These are phyloP conservation scores for Tenodera sinensis DNA, from an alignment of 2,888 invertebrate genomes.

Conservation along the genomic window DNA sequence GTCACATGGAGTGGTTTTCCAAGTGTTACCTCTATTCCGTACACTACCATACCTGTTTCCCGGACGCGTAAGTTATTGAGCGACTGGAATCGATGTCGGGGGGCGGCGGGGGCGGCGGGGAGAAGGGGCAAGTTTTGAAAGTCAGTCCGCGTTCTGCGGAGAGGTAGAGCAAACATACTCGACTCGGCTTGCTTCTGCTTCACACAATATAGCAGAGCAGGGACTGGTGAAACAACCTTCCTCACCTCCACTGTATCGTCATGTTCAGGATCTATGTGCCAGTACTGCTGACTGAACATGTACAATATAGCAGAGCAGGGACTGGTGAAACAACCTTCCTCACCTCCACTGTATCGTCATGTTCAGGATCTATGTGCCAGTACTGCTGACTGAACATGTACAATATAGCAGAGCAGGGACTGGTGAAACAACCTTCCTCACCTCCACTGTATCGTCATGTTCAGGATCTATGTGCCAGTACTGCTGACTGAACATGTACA, in stretches of 20 bases:
- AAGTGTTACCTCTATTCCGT: neutral
- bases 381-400: too few relatives aligned
- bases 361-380: too few relatives aligned
- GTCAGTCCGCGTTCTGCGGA: conserved; percentile 14
- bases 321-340: too few relatives aligned
- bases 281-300: too few relatives aligned
- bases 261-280: too few relatives aligned
- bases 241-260: neutral
- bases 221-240: neutral
- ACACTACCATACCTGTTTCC: neutral
- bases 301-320: too few relatives aligned
- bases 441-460: too few relatives aligned
- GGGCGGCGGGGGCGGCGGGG: neutral
- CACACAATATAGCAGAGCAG: neutral
- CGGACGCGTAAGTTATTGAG: conserved; percentile 27
- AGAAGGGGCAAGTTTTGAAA: conserved; percentile 2
- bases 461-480: too few relatives aligned
- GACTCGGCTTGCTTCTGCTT: neutral
- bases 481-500: too few relatives aligned
- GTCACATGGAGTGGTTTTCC: neutral
- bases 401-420: too few relatives aligned
- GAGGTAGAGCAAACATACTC: conserved; percentile 3
- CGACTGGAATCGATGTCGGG: conserved; percentile 1
- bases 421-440: too few relatives aligned
- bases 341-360: too few relatives aligned